A percentile compares a stretch with the other conserved stretches of the same genome.
Evolutionary conservation across 2,113 vertebrate genomes (phyloP).

Genomic region (Raja brachyura): DNA sequence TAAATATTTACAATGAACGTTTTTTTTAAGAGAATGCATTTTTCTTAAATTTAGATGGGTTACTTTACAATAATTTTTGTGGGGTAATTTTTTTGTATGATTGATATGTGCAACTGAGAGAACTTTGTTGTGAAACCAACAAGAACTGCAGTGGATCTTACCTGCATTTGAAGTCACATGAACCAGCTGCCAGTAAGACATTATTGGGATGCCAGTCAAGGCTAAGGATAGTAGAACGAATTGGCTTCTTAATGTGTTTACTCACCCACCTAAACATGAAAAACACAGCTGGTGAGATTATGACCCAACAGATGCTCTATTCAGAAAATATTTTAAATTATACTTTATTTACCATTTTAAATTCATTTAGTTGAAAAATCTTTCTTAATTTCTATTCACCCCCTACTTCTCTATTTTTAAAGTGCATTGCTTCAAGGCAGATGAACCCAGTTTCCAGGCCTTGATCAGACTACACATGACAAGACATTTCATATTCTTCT

Average conservation of each 20-base stretch:
- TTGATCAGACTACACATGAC: too few species aligned
- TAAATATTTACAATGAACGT: neutral
- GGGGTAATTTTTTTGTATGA: neutral
- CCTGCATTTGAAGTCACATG: slow-evolving; percentile 99
- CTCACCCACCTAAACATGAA: slow-evolving; percentile 84
- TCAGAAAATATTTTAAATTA: neutral
- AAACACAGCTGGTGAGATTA: slow-evolving; percentile 24
- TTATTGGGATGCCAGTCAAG: slow-evolving; percentile 99
- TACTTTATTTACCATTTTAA: neutral
- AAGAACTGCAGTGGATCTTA: slow-evolving; percentile 47
- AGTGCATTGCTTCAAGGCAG: neutral
- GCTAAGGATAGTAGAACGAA: slow-evolving; percentile 95
- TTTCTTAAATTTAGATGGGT: neutral
- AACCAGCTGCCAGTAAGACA: slow-evolving; percentile 89
- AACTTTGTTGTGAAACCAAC: neutral
- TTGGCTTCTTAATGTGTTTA: slow-evolving; percentile 98
- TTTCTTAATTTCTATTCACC: neutral
- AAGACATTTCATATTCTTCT: neutral
- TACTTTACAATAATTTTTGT: neutral
- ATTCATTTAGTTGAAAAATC: neutral
- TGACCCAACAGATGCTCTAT: neutral
- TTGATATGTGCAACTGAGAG: too few species aligned
- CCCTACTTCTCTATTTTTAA: neutral
- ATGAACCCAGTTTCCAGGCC: neutral
- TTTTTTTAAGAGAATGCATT: neutral